Base-by-base conservation (phyloP, 2,113 vertebrate genomes). In the Gasterosteus aculeatus region DNA sequence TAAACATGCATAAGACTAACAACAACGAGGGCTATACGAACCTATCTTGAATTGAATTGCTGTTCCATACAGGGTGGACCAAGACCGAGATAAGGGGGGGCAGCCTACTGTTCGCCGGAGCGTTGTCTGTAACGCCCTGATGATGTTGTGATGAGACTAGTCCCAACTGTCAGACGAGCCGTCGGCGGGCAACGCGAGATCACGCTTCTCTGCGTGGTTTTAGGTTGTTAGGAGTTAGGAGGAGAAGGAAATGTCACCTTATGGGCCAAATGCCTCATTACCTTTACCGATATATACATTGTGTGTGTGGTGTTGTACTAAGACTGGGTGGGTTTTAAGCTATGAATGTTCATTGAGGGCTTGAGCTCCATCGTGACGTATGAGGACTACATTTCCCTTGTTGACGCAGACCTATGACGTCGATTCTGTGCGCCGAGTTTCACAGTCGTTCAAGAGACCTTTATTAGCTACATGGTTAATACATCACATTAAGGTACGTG, bases 61-160 rank as follows among this genome's bases (percentile, higher is more conserved):
- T 77, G 80, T 89, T 81, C 76, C 72, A 44, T 78, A 69, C 49
- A 77, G 81, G 70, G 64, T 46, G 63, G 69, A 54, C 56, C 75
- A 61, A 56, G 51, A 79, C 74, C 51, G 9, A 67, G 59, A 81
- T 65, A 81, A 77, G 35, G 46, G 12, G 6, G 33, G 16, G 1
- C 59, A 15, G 68, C 18, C 22, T 68, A 26, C 66, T 60, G 72
- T 15, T 19, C 53, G 41, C 57, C 3, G 59, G 60, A 75, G 18
- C 60, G 69, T 56, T 77, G 83, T 41, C 72, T 80, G 81, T 72
- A 89, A 88, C 88, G 81, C 87, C 89, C 83, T 79, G 69, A 49
- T 82, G 72, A 71, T 91, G 92, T 87, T 90, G 92, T 91, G 84
- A 88, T 83, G 81, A 82, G 75, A 70, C 72, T 75, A 91, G 88